phyloP scores from a whole-genome alignment of 2,888 invertebrate species.

The Drosophila affinis region DNA sequence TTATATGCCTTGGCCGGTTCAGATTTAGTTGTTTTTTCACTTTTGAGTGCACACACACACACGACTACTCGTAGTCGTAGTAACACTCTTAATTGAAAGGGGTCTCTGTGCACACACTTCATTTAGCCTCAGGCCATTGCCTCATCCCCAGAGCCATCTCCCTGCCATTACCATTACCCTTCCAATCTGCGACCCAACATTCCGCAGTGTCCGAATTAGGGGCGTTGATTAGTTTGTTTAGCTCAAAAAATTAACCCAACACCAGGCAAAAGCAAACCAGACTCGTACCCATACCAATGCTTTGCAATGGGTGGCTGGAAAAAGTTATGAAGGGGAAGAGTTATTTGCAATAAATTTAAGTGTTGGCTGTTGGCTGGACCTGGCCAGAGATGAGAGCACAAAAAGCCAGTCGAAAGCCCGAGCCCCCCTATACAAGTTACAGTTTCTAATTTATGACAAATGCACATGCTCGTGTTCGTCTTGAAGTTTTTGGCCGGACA shows the following conservation, averaged over 20 bases:
- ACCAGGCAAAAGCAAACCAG: constrained; percentile 17
- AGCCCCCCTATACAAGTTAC: constrained; percentile 57
- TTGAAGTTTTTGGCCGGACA: constrained; percentile 60
- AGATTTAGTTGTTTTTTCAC: constrained; percentile 64
- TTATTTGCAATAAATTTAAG: constrained; percentile 76
- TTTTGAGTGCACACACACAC: constrained; percentile 63
- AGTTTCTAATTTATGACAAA: constrained; percentile 78
- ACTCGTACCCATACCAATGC: constrained; percentile 1
- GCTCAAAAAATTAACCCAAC: constrained; percentile 52
- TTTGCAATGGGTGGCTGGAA: not conserved
- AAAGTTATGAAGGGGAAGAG: constrained; percentile 51
- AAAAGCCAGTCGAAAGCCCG: constrained; percentile 36
- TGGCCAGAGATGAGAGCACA: constrained; percentile 1
- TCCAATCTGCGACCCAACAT: constrained; percentile 1
- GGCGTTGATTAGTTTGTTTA: constrained; percentile 74
- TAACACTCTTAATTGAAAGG: constrained; percentile 37
- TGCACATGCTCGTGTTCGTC: constrained; percentile 68
- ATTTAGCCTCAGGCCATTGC: constrained; percentile 62
- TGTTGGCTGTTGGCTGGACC: constrained; percentile 54
- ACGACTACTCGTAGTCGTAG: not conserved
- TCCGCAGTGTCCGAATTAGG: constrained; percentile 47
- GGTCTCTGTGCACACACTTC: constrained; percentile 70
- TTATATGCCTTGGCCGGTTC: constrained; percentile 55
- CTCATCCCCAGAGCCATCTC: constrained; percentile 24
- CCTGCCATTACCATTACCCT: not conserved